These are phyloP conservation scores for Gasterosteus nipponicus DNA, from an alignment of 2,113 vertebrate genomes.

Conservation along the genomic window DNA sequence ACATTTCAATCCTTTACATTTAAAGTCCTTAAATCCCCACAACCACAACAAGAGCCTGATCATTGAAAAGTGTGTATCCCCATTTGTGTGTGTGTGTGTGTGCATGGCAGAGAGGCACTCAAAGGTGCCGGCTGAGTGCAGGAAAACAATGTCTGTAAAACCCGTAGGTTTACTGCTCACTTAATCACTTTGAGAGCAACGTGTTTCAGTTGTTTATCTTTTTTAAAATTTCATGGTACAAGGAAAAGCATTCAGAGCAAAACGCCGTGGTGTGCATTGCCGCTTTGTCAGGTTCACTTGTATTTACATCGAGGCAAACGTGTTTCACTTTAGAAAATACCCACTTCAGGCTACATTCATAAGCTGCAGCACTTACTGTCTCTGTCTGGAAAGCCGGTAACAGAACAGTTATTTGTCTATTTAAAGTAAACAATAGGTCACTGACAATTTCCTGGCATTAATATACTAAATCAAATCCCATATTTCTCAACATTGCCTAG, in stretches of 20 bases:
- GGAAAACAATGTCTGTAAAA: constrained; percentile 44
- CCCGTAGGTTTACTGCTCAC: constrained; percentile 23
- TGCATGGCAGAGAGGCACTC: not conserved
- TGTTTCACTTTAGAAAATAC: constrained; percentile 44
- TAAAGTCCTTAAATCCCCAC: constrained; percentile 8
- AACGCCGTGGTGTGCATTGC: not conserved
- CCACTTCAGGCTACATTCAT: constrained; percentile 27
- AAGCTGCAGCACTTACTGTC: constrained; percentile 34
- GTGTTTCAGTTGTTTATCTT: constrained; percentile 62
- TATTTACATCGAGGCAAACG: constrained; percentile 54
- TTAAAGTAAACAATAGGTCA: constrained; percentile 38
- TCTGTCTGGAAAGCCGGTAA: constrained; percentile 26
- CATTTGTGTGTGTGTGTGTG: constrained; percentile 8
- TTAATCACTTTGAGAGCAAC: constrained; percentile 54
- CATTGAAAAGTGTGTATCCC: constrained; percentile 36
- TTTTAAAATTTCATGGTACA: constrained; percentile 64
- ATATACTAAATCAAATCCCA: constrained; percentile 9
- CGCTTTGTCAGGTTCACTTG: constrained; percentile 39
- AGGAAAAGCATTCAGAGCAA: constrained; percentile 54
- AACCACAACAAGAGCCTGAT: constrained; percentile 21
- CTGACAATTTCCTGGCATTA: constrained; percentile 14
- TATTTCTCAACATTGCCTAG: not conserved
- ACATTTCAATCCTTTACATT: constrained; percentile 33
- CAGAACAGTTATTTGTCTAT: constrained; percentile 11
- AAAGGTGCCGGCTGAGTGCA: constrained; percentile 37